These are phyloP conservation scores for Anolis apletophallus DNA, from an alignment of 2,797 vertebrate genomes.

Conservation along the genomic window DNA sequence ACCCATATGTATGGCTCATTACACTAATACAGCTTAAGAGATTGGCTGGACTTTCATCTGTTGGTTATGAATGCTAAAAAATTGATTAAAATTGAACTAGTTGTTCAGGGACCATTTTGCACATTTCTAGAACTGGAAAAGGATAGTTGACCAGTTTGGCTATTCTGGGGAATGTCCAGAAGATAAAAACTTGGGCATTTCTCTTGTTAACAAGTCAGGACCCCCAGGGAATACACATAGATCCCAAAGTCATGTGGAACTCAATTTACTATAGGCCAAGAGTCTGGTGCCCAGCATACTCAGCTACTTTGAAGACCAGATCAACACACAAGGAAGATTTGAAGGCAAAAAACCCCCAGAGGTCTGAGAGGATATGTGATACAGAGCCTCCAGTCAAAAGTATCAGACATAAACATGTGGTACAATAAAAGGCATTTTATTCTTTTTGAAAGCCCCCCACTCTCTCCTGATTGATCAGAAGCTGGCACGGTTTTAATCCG, in stretches of 20 bases:
- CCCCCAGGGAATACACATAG: too few relatives aligned
- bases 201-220: neutral
- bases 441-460: too few relatives aligned
- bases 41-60: conserved; percentile 55
- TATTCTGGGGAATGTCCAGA: neutral
- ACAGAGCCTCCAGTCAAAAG: too few relatives aligned
- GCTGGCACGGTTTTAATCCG: too few relatives aligned
- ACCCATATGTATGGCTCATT: conserved; percentile 60
- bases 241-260: neutral
- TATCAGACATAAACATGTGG: too few relatives aligned
- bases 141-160: neutral
- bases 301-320: too few relatives aligned
- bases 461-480: too few relatives aligned
- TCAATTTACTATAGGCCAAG: neutral
- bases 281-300: too few relatives aligned
- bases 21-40: conserved; percentile 61
- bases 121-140: neutral
- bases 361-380: too few relatives aligned
- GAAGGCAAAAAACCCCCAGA: too few relatives aligned
- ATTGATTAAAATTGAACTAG: conserved; percentile 37
- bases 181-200: neutral
- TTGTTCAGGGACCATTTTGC: neutral
- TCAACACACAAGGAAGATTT: too few relatives aligned
- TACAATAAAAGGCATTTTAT: too few relatives aligned
- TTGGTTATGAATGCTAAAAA: conserved; percentile 41